Base-by-base conservation (phyloP, 2,113 vertebrate species). In the Pangasianodon gigas region DNA sequence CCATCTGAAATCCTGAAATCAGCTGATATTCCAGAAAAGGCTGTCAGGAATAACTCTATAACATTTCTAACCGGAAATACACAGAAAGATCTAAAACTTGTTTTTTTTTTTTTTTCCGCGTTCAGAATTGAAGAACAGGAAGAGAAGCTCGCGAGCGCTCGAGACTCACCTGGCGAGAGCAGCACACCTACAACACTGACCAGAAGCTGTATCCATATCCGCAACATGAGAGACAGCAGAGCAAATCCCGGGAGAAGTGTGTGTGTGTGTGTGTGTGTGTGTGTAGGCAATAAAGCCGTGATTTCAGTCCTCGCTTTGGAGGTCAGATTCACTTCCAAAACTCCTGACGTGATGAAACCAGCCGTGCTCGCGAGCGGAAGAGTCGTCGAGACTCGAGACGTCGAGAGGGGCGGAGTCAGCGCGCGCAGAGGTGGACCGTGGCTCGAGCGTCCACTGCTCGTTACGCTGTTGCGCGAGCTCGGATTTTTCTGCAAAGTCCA, bases 131-230 rank as follows among this genome's bases (percentile, higher is more conserved):
- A 3, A 2, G 75, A 32, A 19, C 65, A 74, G 88, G 85, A 87
- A 89, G 65, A 4, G 46, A 37, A 84, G 4, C 44, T 4, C 24
- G 9, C 5, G 88, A n/a, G 51, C 52, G 11, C 84, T 71, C 60
- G 51, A 5, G 29, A 93, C 95, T 95, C 93, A 96, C 96, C 95
- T 95, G 94, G 56, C n/a, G 90, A 3, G 56, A 89, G 32, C 51
- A 95, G 60, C 48, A 90, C 94, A 91, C 93, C 94, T 71, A 95
- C 84, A 32, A 94, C 85, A 90, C 60, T 21, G 24, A 87, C 10
- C 29, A 95, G 84, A 74, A 93, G 85, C 79, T 6, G 82, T 0
- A 71, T 62, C 95, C 94, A 95, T 90, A 92, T 90, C 84, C 90
- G 92, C 93, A 19, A 87, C 94, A 94, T 93, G 3, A 26, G 89